Conservation (phyloP, 2,888 invertebrate genomes). For the Drosophila neonasuta region DNA sequence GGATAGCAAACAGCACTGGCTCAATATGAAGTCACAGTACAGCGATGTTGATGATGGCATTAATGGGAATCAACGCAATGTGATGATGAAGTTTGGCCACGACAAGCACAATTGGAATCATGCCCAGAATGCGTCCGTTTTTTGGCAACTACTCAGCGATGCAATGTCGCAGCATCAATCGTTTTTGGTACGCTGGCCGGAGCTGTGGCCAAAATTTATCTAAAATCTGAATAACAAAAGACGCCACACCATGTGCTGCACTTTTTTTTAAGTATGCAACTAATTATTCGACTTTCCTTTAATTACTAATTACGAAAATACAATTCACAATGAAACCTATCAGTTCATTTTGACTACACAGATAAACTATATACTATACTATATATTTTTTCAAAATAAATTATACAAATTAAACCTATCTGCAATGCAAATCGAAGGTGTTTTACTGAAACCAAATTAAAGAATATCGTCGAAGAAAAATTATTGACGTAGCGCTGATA, state of each 20-base stretch:
- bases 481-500: too few species aligned
- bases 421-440: neutral
- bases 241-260: neutral
- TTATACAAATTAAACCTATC: slow-evolving; percentile 21
- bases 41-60: slow-evolving; percentile 54
- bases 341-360: slow-evolving; percentile 7
- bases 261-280: slow-evolving; percentile 17
- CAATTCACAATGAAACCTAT: slow-evolving; percentile 14
- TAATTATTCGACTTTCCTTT: slow-evolving; percentile 13
- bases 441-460: neutral
- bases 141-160: slow-evolving; percentile 76
- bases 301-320: neutral
- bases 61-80: slow-evolving; percentile 21
- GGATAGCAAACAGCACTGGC: slow-evolving; percentile 67
- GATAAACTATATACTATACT: slow-evolving; percentile 33
- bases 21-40: slow-evolving; percentile 77
- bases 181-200: slow-evolving; percentile 64
- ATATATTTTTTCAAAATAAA: slow-evolving; percentile 49
- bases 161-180: slow-evolving; percentile 60
- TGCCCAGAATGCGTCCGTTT: slow-evolving; percentile 52
- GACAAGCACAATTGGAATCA: slow-evolving; percentile 34
- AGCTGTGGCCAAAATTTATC: slow-evolving; percentile 58
- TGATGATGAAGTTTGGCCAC: slow-evolving; percentile 19
- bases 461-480: too few species aligned
- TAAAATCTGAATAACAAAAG: slow-evolving; percentile 17